Evolutionary conservation across 2,888 invertebrate genomes (phyloP), one percentile per base, ranked within the genome.

Genomic region (Polydrusus cervinus): DNA sequence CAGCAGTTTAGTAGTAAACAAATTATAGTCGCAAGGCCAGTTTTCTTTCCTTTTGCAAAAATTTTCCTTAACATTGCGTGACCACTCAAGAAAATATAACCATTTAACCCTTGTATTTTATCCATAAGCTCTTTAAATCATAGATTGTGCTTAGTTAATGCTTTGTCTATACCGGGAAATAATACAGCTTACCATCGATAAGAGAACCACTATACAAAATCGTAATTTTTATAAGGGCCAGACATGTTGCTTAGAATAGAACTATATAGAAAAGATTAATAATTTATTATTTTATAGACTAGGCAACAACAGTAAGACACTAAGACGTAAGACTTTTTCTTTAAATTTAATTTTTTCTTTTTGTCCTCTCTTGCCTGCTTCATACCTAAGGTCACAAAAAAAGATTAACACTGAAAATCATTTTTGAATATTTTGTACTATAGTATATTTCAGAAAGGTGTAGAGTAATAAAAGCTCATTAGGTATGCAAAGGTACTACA

Each of bases 141-240:
- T 18, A 60, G 38, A 38, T 60, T 60, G 16, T 9, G 16, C 14
- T 8, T 60, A 38, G n/a, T 38, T 34, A 57, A 38, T 38, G 38
- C 38, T 16, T 16, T 38, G 38, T 60, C 57, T 60, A 38, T 60
- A 60, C 16, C 18, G 38, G 38, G 38, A 60, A 60, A 60, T 60
- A 60, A 60, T 38, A 60, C 10, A 60, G 57, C 11, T 38, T 38
- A 38, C 38, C 30, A 60, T 60, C 40, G 57, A 60, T 60, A 60
- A 60, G 38, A 14, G 30, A 60, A 60, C 5, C 9, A 18, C 16
- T 60, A 38, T n/a, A 38, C 16, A 60, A 60, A 60, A 1, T 38
- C n/a, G 7, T 38, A 38, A 38, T 38, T 60, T 60, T 60, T 38
- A 60, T 60, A 57, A 13, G 34, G 57, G 14, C 9, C 14, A 10